phyloP scores from a whole-genome alignment of 2,888 invertebrate species.

The Cheilosia urbana region DNA sequence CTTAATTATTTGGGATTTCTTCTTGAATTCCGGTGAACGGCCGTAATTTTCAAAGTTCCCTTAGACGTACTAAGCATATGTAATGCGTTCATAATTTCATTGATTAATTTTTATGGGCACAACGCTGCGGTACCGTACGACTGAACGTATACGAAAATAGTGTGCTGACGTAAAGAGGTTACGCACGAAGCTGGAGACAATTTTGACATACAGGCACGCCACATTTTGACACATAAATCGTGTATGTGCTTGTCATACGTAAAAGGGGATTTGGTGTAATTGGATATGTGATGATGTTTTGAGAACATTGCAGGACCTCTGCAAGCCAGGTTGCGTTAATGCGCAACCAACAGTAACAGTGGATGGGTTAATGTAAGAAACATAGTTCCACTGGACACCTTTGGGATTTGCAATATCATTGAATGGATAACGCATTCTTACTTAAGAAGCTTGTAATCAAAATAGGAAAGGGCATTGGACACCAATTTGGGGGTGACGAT shows the following conservation, averaged over 20 bases:
- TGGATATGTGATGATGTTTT: constrained; percentile 1
- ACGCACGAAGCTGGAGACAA: background rate
- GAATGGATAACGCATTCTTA: background rate
- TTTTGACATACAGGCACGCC: constrained; percentile 14
- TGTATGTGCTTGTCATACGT: constrained; percentile 34
- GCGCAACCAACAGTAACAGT: background rate
- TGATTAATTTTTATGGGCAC: constrained; percentile 38
- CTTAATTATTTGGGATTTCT: constrained; percentile 54
- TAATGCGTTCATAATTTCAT: constrained; percentile 43
- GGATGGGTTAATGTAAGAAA: background rate
- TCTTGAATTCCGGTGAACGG: constrained; percentile 11
- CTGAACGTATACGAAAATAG: background rate
- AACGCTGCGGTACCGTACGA: background rate
- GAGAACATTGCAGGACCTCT: background rate
- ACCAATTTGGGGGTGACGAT: background rate
- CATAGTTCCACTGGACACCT: background rate
- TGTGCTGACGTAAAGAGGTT: background rate
- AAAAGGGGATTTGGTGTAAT: background rate
- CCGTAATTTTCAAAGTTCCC: constrained; percentile 30
- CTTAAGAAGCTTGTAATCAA: background rate
- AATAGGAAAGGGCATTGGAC: background rate
- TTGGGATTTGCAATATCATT: background rate
- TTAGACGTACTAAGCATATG: constrained; percentile 44
- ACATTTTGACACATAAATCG: constrained; percentile 34
- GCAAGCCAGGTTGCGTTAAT: background rate